Percentiles rank a stretch among this genome's conserved stretches.
phyloP scores from a whole-genome alignment of 2,113 vertebrate species.

The Equus quagga region DNA sequence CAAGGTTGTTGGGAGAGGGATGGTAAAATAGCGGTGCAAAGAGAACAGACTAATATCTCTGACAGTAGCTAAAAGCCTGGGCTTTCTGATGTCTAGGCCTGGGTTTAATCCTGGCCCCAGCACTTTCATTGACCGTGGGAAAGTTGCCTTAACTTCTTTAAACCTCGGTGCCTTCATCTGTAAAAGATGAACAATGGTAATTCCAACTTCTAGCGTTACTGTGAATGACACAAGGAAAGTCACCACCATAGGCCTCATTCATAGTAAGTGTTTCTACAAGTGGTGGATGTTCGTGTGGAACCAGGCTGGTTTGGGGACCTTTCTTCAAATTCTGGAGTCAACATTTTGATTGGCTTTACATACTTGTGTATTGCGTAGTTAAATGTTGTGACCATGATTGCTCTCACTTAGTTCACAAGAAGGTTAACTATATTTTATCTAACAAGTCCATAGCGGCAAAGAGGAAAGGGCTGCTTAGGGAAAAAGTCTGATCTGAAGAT shows the following conservation, averaged over 20 bases:
- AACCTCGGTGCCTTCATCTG: neutral
- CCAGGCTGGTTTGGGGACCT: neutral
- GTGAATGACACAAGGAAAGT: neutral
- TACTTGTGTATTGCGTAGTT: neutral
- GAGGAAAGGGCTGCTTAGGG: neutral
- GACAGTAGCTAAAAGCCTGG: neutral
- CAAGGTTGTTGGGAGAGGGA: neutral
- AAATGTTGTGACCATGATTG: neutral
- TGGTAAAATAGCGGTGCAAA: neutral
- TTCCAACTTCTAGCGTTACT: neutral
- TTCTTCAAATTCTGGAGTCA: neutral
- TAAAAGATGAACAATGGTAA: neutral
- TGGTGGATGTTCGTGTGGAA: neutral
- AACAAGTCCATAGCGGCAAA: conserved; percentile 10
- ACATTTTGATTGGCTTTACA: neutral
- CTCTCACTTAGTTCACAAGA: neutral
- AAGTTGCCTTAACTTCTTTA: neutral
- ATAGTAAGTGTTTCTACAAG: neutral
- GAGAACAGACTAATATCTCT: neutral
- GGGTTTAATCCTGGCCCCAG: neutral
- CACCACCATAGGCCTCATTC: neutral
- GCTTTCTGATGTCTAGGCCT: neutral
- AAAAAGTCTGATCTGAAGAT: neutral
- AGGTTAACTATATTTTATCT: neutral
- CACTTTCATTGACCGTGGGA: neutral